Evolutionary conservation across 2,113 vertebrate genomes (phyloP).

Genomic region (Genyomyrus donnyi): DNA sequence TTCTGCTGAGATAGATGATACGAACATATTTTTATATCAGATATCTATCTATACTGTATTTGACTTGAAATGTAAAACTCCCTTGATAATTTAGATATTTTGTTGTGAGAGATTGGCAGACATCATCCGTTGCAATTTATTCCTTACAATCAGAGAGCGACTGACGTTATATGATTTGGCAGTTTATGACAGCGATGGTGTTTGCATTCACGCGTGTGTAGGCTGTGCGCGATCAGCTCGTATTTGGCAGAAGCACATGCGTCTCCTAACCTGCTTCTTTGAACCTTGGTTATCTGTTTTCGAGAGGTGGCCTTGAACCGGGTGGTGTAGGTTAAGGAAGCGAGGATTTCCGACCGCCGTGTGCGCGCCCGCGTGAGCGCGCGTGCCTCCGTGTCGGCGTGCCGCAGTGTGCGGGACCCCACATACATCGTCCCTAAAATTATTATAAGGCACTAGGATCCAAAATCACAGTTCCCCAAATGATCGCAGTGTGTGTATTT

Average conservation of each 20-base stretch:
- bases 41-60: not conserved
- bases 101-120: not conserved
- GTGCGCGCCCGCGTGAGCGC: conserved; percentile 3
- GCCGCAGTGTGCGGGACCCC: conserved; percentile 15
- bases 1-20: not conserved
- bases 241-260: not conserved
- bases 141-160: not conserved
- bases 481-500: not conserved
- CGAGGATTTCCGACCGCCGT: not conserved
- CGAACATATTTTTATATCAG: not conserved
- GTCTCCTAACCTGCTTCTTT: not conserved
- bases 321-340: conserved; percentile 10
- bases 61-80: not conserved
- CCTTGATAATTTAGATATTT: not conserved
- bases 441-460: not conserved
- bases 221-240: not conserved
- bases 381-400: not conserved
- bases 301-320: conserved; percentile 4
- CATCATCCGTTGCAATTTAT: not conserved
- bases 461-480: not conserved
- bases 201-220: not conserved
- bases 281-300: not conserved
- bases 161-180: not conserved
- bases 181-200: not conserved
- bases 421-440: not conserved